Evolutionary conservation across 2,888 invertebrate genomes (phyloP), one percentile per base, ranked within the genome.

Genomic region (Geotrupes spiniger): DNA sequence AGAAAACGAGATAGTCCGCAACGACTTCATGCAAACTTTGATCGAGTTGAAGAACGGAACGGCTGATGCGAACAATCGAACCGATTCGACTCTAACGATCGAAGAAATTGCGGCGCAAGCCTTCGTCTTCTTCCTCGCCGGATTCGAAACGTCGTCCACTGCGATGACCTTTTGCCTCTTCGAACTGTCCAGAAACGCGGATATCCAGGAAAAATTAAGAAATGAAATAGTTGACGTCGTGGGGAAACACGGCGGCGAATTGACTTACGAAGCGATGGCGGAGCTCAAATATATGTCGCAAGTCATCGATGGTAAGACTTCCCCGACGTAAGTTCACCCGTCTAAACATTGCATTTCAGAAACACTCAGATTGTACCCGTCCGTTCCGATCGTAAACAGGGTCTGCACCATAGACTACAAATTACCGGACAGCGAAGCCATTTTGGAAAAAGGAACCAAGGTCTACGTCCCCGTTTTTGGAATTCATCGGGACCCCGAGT

Each of bases 121-220:
- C 5, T 67, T 82, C 25, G 63, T 82, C 1, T 82, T 83, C 65
- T 75, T 82, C 1, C 65, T 80, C 41, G 82, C 80, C 40, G 82
- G 82, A 0, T 82, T 77, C 58, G 82, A 83, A 61, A 82, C 82
- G 0, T 79, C 81, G 0, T 78, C 81, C 42, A 79, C 79, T 0
- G 62, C 80, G n/a, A 60, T 81, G 26, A 76, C 79, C 0, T 80
- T 79, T 54, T 76, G 76, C 1, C 68, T 78, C 6, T 78, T 79
- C 58, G 76, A 76, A 9, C 58, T 83, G 31, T 78, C 80, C 0
- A 43, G 51, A 10, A 63, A 77, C 53, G 66, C 61, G 1, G 64
- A 73, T 1, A 50, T 76, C 1, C 79, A 80, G 49, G 61, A 71
- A 1, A 73, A 65, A 51, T 49, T 76, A 2, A 66, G 75, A 8